phyloP scores from a whole-genome alignment of 1,140 invertebrate genomes.

The Lepidurus arcticus region DNA sequence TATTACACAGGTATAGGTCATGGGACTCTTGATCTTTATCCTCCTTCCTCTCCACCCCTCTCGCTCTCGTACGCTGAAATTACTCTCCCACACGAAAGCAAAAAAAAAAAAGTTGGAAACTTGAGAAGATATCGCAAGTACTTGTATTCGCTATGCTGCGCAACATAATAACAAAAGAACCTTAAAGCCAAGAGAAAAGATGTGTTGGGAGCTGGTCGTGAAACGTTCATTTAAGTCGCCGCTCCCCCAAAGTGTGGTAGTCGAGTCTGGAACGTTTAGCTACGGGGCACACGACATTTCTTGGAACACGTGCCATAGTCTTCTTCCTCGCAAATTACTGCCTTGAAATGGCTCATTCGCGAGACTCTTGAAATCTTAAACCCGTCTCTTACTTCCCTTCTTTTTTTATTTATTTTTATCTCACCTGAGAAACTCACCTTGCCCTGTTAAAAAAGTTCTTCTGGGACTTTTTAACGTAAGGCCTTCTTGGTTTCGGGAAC shows the following conservation, averaged over 20 bases:
- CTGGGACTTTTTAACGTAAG: too few relatives aligned
- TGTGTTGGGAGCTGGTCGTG: constrained; percentile 11
- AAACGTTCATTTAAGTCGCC: constrained; percentile 10
- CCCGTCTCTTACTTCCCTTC: neutral
- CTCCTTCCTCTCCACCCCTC: neutral
- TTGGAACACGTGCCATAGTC: constrained; percentile 1
- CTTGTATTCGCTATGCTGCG: neutral
- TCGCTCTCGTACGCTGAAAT: neutral
- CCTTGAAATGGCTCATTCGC: constrained; percentile 18
- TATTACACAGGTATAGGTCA: constrained; percentile 2
- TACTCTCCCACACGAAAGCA: neutral
- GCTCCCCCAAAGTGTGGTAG: neutral
- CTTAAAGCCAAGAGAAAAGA: neutral
- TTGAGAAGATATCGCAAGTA: neutral
- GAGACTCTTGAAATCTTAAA: neutral
- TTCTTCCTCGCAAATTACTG: constrained; percentile 12
- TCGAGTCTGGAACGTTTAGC: neutral
- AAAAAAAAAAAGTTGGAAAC: neutral
- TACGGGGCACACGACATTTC: constrained; percentile 20
- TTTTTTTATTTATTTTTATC: neutral
- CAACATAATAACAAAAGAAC: neutral
- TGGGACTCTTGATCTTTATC: neutral
- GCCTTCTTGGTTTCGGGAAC: too few relatives aligned
- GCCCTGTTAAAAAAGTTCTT: too few relatives aligned
- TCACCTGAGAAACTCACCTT: neutral